Conservation (phyloP, 2,888 invertebrate species). For the Dasysyrphus tricinctus region DNA sequence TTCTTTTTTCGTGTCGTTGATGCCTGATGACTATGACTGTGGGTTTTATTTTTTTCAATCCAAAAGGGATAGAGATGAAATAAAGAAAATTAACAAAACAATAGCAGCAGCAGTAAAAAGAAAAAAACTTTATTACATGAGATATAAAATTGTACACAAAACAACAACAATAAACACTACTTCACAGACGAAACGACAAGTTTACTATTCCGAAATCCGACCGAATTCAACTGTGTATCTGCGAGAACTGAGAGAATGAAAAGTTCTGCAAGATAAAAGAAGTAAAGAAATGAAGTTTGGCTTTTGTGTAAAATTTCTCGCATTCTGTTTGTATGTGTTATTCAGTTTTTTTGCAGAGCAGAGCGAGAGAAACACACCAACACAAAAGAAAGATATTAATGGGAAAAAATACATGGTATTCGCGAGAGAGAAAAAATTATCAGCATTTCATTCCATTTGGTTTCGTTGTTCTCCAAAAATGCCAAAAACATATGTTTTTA, state of each 20-base stretch:
- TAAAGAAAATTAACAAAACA: conserved; percentile 65
- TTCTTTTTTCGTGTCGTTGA: conserved; percentile 50
- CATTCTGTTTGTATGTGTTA: background rate
- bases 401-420: background rate
- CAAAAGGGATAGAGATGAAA: conserved; percentile 65
- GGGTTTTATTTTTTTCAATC: conserved; percentile 40
- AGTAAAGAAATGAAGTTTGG: conserved; percentile 29
- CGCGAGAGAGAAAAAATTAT: conserved; percentile 27
- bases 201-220: conserved; percentile 26
- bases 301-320: conserved; percentile 7
- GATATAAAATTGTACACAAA: conserved; percentile 59
- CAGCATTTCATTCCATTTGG: conserved; percentile 34
- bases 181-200: conserved; percentile 31
- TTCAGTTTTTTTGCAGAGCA: background rate
- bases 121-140: conserved; percentile 65
- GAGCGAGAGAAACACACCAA: conserved; percentile 2
- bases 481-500: conserved; percentile 60
- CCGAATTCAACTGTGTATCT: conserved; percentile 72
- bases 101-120: conserved; percentile 33
- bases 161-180: conserved; percentile 49
- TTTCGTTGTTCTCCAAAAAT: conserved; percentile 31
- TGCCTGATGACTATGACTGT: conserved; percentile 25
- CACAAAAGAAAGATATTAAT: background rate
- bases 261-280: conserved; percentile 53
- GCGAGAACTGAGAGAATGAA: conserved; percentile 66